phyloP scores from a whole-genome alignment of 1,140 invertebrate genomes.

The Drosophila baimaii region DNA sequence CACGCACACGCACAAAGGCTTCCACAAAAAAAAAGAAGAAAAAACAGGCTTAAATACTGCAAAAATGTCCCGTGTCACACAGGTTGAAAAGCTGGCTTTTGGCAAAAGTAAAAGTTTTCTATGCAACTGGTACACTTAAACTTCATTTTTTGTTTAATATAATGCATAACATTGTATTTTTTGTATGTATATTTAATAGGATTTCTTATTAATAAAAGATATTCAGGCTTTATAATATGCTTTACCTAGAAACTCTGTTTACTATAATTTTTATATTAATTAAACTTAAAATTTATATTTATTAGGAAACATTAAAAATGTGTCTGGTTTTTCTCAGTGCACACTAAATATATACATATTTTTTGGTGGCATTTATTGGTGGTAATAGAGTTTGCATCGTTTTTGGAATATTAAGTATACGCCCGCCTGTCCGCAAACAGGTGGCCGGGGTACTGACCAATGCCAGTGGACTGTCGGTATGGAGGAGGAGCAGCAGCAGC shows the following conservation, averaged over 20 bases:
- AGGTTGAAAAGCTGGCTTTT: conserved; percentile 18
- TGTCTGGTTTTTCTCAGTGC: background rate
- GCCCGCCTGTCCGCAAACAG: conserved; percentile 31
- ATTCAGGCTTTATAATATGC: background rate
- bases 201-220: background rate
- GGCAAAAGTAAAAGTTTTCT: conserved; percentile 30
- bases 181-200: background rate
- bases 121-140: conserved; percentile 3
- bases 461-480: background rate
- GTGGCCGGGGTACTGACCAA: conserved; percentile 12
- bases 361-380: conserved; percentile 19
- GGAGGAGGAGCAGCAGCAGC: background rate
- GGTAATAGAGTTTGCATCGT: conserved; percentile 10
- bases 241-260: background rate
- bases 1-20: conserved; percentile 17
- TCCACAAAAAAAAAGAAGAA: background rate
- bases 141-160: no score
- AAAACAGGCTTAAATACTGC: conserved; percentile 5
- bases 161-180: background rate
- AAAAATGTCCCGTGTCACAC: conserved; percentile 28
- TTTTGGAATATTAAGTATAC: conserved; percentile 49
- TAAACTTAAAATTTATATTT: background rate
- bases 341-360: conserved; percentile 18
- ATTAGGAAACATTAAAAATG: background rate
- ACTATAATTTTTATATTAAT: background rate